A percentile compares a stretch with the other conserved stretches of the same genome.
Evolutionary conservation across 2,888 invertebrate species (phyloP).

Genomic region (Heterodera filipjevi): DNA sequence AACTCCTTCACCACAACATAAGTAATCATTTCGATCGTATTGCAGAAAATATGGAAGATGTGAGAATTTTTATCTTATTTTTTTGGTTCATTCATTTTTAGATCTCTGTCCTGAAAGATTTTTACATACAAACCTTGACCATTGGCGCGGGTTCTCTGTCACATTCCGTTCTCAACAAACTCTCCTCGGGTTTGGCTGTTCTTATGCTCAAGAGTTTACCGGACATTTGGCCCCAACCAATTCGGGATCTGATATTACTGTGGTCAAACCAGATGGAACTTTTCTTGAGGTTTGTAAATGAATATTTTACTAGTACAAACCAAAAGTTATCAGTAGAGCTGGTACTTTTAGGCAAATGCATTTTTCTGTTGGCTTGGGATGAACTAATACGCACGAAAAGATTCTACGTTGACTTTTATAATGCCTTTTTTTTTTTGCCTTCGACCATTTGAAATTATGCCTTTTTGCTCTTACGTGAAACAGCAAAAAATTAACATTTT

Average conservation of each 20-base stretch:
- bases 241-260: slow-evolving; percentile 50
- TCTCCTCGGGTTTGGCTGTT: slow-evolving; percentile 38
- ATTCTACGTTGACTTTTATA: too few relatives aligned
- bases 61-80: background rate
- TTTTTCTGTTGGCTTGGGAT: too few relatives aligned
- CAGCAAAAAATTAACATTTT: too few relatives aligned
- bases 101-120: slow-evolving; percentile 24
- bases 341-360: too few relatives aligned
- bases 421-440: too few relatives aligned
- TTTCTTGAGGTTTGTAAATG: slow-evolving; percentile 44
- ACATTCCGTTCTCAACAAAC: slow-evolving; percentile 38
- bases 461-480: too few relatives aligned
- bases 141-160: slow-evolving; percentile 31
- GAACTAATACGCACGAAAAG: too few relatives aligned
- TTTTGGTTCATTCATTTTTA: background rate
- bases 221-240: slow-evolving; percentile 53
- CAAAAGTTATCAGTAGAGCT: too few relatives aligned
- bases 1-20: slow-evolving; percentile 21
- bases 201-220: slow-evolving; percentile 32
- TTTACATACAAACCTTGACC: slow-evolving; percentile 29
- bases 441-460: too few relatives aligned
- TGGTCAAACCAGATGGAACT: slow-evolving; percentile 51
- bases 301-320: too few relatives aligned
- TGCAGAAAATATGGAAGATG: slow-evolving; percentile 29
- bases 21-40: slow-evolving; percentile 27